Evolutionary conservation across 2,888 invertebrate species (phyloP).

Genomic region (Epicampocera succincta): DNA sequence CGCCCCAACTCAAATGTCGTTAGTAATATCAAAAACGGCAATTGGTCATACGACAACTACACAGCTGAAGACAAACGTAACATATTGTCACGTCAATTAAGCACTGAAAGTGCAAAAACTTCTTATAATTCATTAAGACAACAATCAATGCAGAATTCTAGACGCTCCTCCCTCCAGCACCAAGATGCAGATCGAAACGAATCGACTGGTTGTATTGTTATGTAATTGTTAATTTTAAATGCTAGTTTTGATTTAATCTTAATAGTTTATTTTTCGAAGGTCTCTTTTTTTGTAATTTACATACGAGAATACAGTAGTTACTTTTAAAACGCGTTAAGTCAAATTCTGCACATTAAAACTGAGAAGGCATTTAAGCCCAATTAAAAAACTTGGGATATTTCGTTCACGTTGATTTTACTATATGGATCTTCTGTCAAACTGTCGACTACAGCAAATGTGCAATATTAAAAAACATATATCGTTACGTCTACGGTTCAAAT

Average conservation of each 20-base stretch:
- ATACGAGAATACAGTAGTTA: no score
- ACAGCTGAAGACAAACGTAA: slow-evolving; percentile 72
- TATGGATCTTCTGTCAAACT: no score
- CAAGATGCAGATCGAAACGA: slow-evolving; percentile 59
- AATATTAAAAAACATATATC: no score
- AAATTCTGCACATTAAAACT: no score
- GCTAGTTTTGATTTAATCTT: not conserved
- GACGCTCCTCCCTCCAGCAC: slow-evolving; percentile 33
- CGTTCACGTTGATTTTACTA: no score
- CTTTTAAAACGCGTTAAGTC: no score
- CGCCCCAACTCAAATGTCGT: slow-evolving; percentile 21
- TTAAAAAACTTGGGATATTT: no score
- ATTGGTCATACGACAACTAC: slow-evolving; percentile 69
- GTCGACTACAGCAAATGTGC: no score
- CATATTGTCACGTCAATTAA: slow-evolving; percentile 71
- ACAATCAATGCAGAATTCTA: slow-evolving; percentile 33
- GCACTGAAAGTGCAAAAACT: slow-evolving; percentile 56
- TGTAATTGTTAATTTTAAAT: slow-evolving; percentile 70
- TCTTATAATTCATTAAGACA: slow-evolving; percentile 31
- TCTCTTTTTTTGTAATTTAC: no score
- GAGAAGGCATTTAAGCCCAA: no score
- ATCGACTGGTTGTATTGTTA: slow-evolving; percentile 73
- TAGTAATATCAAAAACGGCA: slow-evolving; percentile 69
- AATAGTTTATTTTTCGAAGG: not conserved
- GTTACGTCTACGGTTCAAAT: no score